Base-by-base conservation (phyloP, 37 sponge, comb jelly and placozoan species). In the Halichondria panicea region DNA sequence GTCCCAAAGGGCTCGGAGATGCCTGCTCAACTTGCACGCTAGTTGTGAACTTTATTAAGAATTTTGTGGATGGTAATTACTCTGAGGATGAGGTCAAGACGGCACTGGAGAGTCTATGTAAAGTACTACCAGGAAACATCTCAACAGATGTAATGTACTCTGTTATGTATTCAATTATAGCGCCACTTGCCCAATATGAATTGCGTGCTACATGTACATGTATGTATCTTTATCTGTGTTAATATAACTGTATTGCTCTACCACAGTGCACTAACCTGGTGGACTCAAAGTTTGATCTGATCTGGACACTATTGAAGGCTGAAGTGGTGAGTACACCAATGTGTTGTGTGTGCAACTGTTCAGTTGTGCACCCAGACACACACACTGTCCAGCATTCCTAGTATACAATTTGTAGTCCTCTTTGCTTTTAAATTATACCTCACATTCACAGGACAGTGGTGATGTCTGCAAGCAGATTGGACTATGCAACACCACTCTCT, bases 231-330 rank as follows among this genome's bases (percentile, higher is more conserved):
- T 50, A 12, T 28, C 28, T 35, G 42, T 38, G 36, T 7, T 58
- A 7, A 7, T 58, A 7, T 11, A 58, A 25, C n/a, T 58, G 60
- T 27, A 25, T 7, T 58, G 52, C 63, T 30, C 63, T 18, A 2
- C 24, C 53, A 12, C 62, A 78, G 78, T 78, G 78, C 46, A 50
- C 54, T 32, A 34, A 42, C 28, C 21, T 78, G 48, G 40, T 67
- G 66, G 56, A 78, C 33, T 13, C 48, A 4, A 38, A 78, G 28
- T 67, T 78, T 32, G 33, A 40, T 22, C 2, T 28, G 18, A 60
- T 76, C 43, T 76, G 76, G 76, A 30, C 8, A 24, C 15, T 43
- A 2, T 8, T 76, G 4, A 28, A 62, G 34, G 24, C 22, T 19
- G 76, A 63, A 59, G 13, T 76, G 1, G 76, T 76, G 42, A 63